Percentiles rank a stretch among this genome's conserved stretches.
These are phyloP conservation scores for Myxocyprinus asiaticus DNA, from an alignment of 2,113 vertebrate species.

Conservation along the genomic window DNA sequence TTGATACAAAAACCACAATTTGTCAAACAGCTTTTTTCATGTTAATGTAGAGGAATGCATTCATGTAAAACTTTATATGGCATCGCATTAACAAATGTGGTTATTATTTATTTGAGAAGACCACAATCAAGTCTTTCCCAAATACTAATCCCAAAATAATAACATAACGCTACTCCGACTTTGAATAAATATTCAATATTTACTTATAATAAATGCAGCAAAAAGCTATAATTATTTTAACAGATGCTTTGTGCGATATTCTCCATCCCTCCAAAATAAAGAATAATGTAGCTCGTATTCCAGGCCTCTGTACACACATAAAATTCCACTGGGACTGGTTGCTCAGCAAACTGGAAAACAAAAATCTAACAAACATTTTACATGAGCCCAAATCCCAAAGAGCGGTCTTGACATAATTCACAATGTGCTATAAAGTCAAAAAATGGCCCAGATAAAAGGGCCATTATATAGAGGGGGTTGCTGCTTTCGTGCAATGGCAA, in stretches of 20 bases:
- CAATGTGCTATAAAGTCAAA: constrained; percentile 29
- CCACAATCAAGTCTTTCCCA: background rate
- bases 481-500: constrained; percentile 31
- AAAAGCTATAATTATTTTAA: constrained; percentile 8
- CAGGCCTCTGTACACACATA: constrained; percentile 19
- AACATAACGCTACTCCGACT: background rate
- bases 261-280: background rate
- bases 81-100: background rate
- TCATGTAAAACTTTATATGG: background rate
- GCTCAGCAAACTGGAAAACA: constrained; percentile 57
- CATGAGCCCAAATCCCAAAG: background rate
- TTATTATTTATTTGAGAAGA: background rate
- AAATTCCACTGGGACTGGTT: constrained; percentile 46
- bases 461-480: constrained; percentile 49
- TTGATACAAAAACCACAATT: background rate
- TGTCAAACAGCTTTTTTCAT: background rate
- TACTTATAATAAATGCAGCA: background rate
- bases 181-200: background rate
- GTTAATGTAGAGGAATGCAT: background rate
- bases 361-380: constrained; percentile 54
- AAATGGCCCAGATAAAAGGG: constrained; percentile 49
- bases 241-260: background rate
- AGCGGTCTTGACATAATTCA: constrained; percentile 32
- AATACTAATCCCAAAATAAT: background rate
- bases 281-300: constrained; percentile 16